These are phyloP conservation scores for Lamprologus speciosus DNA, from an alignment of 2,113 vertebrate genomes.

Conservation along the genomic window DNA sequence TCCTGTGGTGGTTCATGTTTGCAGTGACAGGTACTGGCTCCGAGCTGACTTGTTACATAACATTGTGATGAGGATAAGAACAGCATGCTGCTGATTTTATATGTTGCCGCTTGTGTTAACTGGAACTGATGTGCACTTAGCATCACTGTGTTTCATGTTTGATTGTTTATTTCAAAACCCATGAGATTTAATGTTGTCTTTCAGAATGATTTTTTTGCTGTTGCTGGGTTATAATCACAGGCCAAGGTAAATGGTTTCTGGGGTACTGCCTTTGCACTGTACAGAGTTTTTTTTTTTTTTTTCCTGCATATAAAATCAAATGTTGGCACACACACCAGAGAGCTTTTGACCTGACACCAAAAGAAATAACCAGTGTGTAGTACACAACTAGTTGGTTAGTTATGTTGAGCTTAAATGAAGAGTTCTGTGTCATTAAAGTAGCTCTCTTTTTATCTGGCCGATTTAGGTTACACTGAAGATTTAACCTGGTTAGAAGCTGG, in stretches of 20 bases:
- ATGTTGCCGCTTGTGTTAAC: neutral
- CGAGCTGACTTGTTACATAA: neutral
- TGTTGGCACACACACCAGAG: neutral
- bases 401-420: neutral
- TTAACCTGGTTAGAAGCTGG: neutral
- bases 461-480: neutral
- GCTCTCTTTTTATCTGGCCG: neutral
- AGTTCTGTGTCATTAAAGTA: neutral
- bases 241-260: neutral
- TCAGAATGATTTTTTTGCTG: neutral
- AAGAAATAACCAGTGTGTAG: neutral
- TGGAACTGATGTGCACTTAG: neutral
- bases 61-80: neutral
- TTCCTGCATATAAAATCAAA: neutral
- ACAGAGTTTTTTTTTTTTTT: neutral
- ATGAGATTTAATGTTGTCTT: neutral
- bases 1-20: neutral
- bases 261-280: neutral
- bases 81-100: neutral
- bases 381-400: neutral
- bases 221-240: neutral
- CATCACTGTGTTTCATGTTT: neutral
- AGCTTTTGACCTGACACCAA: neutral
- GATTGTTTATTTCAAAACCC: neutral
- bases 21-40: neutral